Evolutionary conservation across 2,797 vertebrate genomes (phyloP).

Genomic region (Sebastes iracundus): DNA sequence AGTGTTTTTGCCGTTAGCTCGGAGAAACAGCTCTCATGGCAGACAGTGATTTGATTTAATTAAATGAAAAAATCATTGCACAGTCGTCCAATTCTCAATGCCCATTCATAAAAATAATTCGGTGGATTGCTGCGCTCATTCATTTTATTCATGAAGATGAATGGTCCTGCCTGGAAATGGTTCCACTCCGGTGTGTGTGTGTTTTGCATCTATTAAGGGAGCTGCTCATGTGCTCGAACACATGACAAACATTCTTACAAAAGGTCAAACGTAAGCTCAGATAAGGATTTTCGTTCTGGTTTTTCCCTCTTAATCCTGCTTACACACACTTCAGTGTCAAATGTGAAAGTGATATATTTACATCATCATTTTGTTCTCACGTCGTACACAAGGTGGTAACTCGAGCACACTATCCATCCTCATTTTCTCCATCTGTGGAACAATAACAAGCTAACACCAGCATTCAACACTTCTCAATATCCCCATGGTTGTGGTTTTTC

Average conservation of each 20-base stretch:
- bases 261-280: slow-evolving; percentile 34
- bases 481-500: slow-evolving; percentile 43
- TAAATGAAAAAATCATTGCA: slow-evolving; percentile 45
- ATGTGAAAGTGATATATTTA: slow-evolving; percentile 8
- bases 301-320: not conserved
- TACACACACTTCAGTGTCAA: not conserved
- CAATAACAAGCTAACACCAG: slow-evolving; percentile 34
- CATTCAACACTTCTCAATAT: slow-evolving; percentile 42
- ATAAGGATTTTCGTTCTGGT: slow-evolving; percentile 6
- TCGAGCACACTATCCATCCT: slow-evolving; percentile 14
- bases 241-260: slow-evolving; percentile 43
- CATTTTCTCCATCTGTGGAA: slow-evolving; percentile 13
- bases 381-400: slow-evolving; percentile 6
- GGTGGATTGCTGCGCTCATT: slow-evolving; percentile 23
- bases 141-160: slow-evolving; percentile 41
- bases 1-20: slow-evolving; percentile 23
- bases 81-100: slow-evolving; percentile 29
- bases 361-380: not conserved
- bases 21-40: slow-evolving; percentile 18
- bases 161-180: slow-evolving; percentile 18
- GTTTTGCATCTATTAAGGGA: slow-evolving; percentile 5
- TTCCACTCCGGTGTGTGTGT: not conserved
- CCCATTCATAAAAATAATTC: slow-evolving; percentile 61
- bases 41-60: slow-evolving; percentile 36
- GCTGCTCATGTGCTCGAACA: slow-evolving; percentile 33